These are phyloP conservation scores for Pipa parva DNA, from an alignment of 2,113 vertebrate genomes.

Conservation along the genomic window DNA sequence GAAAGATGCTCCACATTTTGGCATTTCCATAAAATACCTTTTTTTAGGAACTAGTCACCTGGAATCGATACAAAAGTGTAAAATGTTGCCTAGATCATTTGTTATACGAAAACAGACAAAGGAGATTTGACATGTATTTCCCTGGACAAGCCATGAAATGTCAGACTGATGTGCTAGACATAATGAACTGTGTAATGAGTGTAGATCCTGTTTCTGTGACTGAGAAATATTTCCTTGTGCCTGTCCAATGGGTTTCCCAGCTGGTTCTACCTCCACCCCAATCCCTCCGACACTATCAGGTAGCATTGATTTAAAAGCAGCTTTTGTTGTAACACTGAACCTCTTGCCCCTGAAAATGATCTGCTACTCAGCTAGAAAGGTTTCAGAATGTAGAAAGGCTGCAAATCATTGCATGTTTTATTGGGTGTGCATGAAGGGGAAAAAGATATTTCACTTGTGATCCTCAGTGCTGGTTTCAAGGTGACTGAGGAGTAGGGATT, in stretches of 20 bases:
- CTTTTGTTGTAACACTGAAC: not conserved
- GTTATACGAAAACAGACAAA: not conserved
- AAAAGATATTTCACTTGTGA: not conserved
- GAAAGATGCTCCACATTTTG: no score
- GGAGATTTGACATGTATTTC: not conserved
- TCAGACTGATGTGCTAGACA: not conserved
- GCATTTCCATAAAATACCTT: no score
- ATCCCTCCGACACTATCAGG: not conserved
- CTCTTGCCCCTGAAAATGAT: not conserved
- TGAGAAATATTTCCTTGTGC: not conserved
- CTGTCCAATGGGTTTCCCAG: not conserved
- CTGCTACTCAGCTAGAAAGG: not conserved
- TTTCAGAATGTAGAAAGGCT: not conserved
- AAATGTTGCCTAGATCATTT: not conserved
- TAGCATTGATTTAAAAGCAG: not conserved
- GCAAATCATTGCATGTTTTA: not conserved
- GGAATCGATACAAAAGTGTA: no score
- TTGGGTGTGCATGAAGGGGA: not conserved
- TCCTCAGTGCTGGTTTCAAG: not conserved
- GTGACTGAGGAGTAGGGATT: not conserved
- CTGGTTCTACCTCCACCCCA: no score
- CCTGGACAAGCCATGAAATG: conserved; percentile 1
- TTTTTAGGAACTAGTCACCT: no score
- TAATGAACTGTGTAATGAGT: not conserved
- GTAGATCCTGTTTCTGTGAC: not conserved